Conservation (phyloP, 1,140 invertebrate genomes). For the Nomia melanderi region DNA sequence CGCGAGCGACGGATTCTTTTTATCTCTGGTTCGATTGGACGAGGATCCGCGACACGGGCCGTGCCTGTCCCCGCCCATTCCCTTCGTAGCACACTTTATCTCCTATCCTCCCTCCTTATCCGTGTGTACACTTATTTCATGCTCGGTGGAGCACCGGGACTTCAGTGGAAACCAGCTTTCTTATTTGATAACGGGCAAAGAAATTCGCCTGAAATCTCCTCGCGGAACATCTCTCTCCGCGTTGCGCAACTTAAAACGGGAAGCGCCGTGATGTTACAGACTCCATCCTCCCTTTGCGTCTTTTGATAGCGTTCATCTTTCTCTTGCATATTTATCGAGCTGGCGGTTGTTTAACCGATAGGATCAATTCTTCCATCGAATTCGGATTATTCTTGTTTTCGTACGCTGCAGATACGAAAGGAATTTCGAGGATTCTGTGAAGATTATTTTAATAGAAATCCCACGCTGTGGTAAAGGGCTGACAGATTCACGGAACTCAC, state of each 20-base stretch:
- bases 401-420: no score
- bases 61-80: constrained; percentile 6
- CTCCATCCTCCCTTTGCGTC: no score
- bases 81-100: constrained; percentile 60
- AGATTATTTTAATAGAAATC: no score
- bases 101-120: constrained; percentile 30
- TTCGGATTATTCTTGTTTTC: no score
- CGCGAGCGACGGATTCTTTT: constrained; percentile 54
- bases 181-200: constrained; percentile 38
- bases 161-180: constrained; percentile 48
- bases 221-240: background rate
- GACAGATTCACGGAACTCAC: no score
- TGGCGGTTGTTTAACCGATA: no score
- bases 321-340: no score
- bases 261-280: background rate
- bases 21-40: constrained; percentile 55
- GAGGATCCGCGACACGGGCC: constrained; percentile 39
- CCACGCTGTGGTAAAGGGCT: no score
- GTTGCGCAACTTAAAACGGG: background rate
- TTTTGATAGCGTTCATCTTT: no score
- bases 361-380: no score
- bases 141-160: constrained; percentile 53
- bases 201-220: constrained; percentile 11
- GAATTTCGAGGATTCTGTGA: no score
- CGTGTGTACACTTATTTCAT: constrained; percentile 67